Evolutionary conservation across 2,113 vertebrate genomes (phyloP).

Genomic region (Blennius ocellaris): DNA sequence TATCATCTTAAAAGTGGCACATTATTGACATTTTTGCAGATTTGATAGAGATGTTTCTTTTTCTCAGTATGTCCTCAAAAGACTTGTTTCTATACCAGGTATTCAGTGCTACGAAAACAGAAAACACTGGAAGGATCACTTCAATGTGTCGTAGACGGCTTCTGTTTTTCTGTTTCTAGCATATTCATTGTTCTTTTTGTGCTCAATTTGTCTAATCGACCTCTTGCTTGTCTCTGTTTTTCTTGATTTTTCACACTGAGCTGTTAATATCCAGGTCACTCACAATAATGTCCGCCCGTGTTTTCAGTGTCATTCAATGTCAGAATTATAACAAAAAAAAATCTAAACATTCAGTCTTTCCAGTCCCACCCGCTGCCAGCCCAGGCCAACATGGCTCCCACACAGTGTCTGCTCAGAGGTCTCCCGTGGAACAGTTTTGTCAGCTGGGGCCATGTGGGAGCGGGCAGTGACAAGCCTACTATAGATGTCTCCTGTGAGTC

Average conservation of each 20-base stretch:
- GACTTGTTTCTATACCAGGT: too few relatives aligned
- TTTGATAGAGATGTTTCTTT: not conserved
- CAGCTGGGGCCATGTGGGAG: constrained; percentile 59
- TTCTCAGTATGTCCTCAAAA: not conserved
- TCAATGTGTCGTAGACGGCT: not conserved
- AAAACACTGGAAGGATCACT: constrained; percentile 1
- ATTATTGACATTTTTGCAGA: not conserved
- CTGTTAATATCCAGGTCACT: constrained; percentile 42
- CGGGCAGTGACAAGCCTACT: constrained; percentile 67
- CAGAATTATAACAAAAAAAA: too few relatives aligned
- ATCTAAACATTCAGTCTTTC: not conserved
- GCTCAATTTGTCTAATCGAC: too few relatives aligned
- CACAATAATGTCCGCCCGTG: constrained; percentile 25
- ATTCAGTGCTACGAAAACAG: not conserved
- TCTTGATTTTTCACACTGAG: constrained; percentile 25
- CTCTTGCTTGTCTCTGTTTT: not conserved
- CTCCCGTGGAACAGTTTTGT: constrained; percentile 65
- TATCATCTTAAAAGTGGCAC: not conserved
- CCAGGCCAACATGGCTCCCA: constrained; percentile 35
- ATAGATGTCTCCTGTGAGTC: constrained; percentile 62
- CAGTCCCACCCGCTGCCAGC: constrained; percentile 1
- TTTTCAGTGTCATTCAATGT: constrained; percentile 3
- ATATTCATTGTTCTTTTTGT: too few relatives aligned
- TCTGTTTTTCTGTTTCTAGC: too few relatives aligned
- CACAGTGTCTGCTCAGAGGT: constrained; percentile 40